Base-by-base conservation (phyloP, 2,113 vertebrate species). In the Hemicordylus capensis region DNA sequence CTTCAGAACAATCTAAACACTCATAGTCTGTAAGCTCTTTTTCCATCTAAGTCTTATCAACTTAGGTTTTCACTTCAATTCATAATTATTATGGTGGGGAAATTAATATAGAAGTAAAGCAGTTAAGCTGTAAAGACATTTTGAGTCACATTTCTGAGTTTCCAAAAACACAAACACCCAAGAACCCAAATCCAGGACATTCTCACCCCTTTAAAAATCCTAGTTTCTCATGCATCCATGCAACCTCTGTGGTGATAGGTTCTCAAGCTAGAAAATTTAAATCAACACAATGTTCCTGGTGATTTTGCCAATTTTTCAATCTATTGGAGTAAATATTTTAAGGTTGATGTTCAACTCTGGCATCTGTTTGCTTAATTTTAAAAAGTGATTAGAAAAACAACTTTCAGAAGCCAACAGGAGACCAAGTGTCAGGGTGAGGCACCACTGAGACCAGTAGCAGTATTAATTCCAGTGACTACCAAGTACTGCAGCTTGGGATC, bases 331-430 rank as follows among this genome's bases (percentile, higher is more conserved):
- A 93, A 92, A 94, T 46, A 92, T 26, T 83, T 51, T 39, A 87
- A 82, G 51, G 39, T 0, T 3, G 26, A 78, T 92, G 86, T 93
- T 92, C 92, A 95, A 93, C 84, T 79, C 82, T 86, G 91, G 89
- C 93, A 92, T 92, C 91, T 95, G 89, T 89, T 91, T 6, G 34
- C 76, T 89, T 90, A 85, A 91, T 90, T 76, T 69, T 87, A 94
- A 93, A 90, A 89, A 93, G n/a, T 6, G 24, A 89, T 87, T 85
- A 89, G 84, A 74, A 83, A 84, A 92, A 81, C 19, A 77, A 54
- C 75, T 88, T 54, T 91, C 75, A 91, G 90, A 90, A 90, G 88
- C 91, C 92, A 91, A 80, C 0, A 3, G 0, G 2, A 91, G 75
- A 70, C 63, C 59, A 69, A 58, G 44, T 56, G 54, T 46, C 51